Conservation (phyloP, 2,113 vertebrate species). For the Polyodon spathula region DNA sequence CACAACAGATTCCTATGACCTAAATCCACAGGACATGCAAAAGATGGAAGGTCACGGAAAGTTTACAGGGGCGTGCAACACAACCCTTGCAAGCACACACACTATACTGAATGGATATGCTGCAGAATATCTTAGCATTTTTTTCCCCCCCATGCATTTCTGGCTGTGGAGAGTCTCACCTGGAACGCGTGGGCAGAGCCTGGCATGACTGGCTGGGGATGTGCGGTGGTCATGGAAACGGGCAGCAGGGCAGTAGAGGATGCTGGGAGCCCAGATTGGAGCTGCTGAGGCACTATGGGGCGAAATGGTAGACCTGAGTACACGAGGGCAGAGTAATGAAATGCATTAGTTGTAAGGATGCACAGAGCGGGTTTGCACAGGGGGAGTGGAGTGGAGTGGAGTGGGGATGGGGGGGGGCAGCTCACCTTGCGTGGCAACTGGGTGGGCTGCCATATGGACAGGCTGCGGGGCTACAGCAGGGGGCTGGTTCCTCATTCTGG, state of each 20-base stretch:
- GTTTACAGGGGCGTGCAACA: no score
- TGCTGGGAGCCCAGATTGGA: constrained; percentile 40
- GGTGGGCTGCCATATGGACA: constrained; percentile 42
- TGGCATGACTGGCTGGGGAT: constrained; percentile 55
- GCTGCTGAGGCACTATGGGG: constrained; percentile 47
- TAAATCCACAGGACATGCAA: no score
- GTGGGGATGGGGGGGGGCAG: neutral
- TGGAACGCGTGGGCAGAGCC: constrained; percentile 71
- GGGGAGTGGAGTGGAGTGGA: neutral
- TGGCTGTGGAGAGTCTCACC: constrained; percentile 45
- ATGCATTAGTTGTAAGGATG: neutral
- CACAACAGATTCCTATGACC: no score
- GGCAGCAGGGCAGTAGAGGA: constrained; percentile 69
- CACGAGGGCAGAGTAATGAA: neutral
- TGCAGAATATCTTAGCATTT: no score
- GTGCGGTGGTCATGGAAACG: constrained; percentile 42
- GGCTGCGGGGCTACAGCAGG: constrained; percentile 40
- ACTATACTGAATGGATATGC: no score
- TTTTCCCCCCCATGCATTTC: no score
- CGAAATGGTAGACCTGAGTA: no score
- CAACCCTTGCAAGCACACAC: no score
- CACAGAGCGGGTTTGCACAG: no score
- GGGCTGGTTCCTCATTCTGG: constrained; percentile 43
- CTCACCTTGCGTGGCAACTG: constrained; percentile 37
- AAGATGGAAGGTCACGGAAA: no score